These are phyloP conservation scores for Stegodyphus mimosarum DNA, from an alignment of 1,140 invertebrate species.

Conservation along the genomic window DNA sequence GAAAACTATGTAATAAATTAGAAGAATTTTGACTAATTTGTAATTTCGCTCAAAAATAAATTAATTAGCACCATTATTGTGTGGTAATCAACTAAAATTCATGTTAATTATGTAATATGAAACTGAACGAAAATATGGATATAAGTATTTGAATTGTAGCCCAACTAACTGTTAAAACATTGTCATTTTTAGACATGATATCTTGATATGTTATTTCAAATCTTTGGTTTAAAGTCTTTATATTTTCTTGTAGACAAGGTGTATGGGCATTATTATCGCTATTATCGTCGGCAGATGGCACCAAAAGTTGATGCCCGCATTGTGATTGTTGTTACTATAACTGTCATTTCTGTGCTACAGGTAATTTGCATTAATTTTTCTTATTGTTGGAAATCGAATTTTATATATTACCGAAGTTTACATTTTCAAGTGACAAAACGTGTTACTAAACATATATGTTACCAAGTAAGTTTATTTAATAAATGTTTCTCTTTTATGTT, in stretches of 20 bases:
- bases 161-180: too few relatives aligned
- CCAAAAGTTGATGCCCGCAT: conserved; percentile 91
- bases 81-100: too few relatives aligned
- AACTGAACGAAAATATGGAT: too few relatives aligned
- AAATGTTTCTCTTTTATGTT: conserved; percentile 53
- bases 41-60: too few relatives aligned
- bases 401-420: background rate
- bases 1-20: too few relatives aligned
- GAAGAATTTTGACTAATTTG: too few relatives aligned
- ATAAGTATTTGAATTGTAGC: too few relatives aligned
- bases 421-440: background rate
- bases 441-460: background rate
- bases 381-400: background rate
- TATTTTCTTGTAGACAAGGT: conserved; percentile 75
- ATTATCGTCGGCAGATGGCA: conserved; percentile 84
- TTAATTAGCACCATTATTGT: too few relatives aligned
- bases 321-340: conserved; percentile 84
- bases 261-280: conserved; percentile 90
- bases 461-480: background rate
- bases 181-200: too few relatives aligned
- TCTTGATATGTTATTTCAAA: too few relatives aligned
- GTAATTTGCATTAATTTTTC: conserved; percentile 64
- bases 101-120: too few relatives aligned
- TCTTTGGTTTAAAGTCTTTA: background rate
- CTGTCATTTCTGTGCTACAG: conserved; percentile 86